Base-by-base conservation (phyloP, 2,113 vertebrate species). In the Phalacrocorax brasilianus region DNA sequence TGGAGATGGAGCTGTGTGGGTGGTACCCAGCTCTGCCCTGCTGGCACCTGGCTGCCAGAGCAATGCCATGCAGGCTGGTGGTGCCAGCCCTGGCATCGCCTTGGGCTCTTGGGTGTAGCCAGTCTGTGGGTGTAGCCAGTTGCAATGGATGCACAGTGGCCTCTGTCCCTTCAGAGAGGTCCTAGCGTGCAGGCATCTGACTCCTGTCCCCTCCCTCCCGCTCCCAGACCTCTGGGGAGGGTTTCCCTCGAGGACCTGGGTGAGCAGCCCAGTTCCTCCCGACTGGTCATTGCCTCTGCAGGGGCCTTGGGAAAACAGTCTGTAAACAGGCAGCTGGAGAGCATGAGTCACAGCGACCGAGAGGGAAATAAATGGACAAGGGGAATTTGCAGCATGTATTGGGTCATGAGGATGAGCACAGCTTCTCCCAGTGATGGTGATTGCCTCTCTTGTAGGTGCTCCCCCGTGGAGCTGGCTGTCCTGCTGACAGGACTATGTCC, bases 251-350 rank as follows among this genome's bases (percentile, higher is more conserved):
- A 85, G 70, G 78, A 75, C 83, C 44, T 44, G 70, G 83, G 92
- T 65, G 5, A 76, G 44, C 56, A 89, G 81, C 93, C 74, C 58
- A 47, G 78, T 85, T 93, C 77, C 32, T 93, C 91, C 89, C 49
- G 14, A 9, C 59, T 3, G n/a, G 84, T 92, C 85, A 11, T 67
- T 85, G 93, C 84, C 50, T 95, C 77, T 3, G 0, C 59, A 22
- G 87, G 55, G 77, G 38, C 84, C 67, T 89, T 95, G 96, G 91
- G 89, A 97, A 95, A 93, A 75, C 74, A 82, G 91, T 45, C 87
- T 76, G 81, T 97, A 91, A 95, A 96, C 92, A 95, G 87, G 93
- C 92, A 73, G 91, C 49, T 13, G 28, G 91, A 95, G 89, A 97
- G 81, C 27, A 7, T 97, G 96, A 95, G 92, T 97, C 96, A 97